Evolutionary conservation across 2,888 invertebrate species (phyloP).

Genomic region (Periphyllus acericola): DNA sequence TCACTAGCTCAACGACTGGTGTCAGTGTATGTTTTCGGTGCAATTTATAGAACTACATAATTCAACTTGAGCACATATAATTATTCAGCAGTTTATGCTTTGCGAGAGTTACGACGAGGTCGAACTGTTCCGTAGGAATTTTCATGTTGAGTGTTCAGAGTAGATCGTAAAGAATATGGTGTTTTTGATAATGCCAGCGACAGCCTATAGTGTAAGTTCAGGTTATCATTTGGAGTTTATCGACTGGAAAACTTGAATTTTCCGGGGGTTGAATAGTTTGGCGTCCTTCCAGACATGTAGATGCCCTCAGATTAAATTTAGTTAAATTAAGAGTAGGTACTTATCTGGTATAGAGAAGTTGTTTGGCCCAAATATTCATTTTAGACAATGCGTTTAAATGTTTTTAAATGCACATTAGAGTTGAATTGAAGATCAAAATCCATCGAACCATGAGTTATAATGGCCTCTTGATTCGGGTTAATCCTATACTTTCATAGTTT

Average conservation of each 20-base stretch:
- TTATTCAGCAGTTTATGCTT: too few species aligned
- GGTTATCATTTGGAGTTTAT: neutral
- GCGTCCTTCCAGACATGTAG: neutral
- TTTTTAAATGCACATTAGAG: neutral
- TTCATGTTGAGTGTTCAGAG: too few species aligned
- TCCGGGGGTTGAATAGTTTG: neutral
- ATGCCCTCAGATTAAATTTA: neutral
- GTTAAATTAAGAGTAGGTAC: neutral
- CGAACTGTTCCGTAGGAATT: too few species aligned
- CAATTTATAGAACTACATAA: too few species aligned
- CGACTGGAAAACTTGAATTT: slow-evolving; percentile 26
- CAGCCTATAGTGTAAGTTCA: neutral
- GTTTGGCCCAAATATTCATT: neutral
- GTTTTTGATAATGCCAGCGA: neutral
- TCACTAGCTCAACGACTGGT: too few species aligned
- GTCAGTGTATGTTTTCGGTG: too few species aligned
- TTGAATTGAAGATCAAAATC: neutral
- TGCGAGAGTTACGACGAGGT: too few species aligned
- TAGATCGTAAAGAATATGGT: too few species aligned
- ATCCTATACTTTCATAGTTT: neutral
- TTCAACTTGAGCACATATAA: too few species aligned
- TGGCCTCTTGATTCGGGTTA: neutral
- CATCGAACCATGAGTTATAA: neutral
- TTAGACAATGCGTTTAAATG: neutral
- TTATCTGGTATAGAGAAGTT: neutral